Percentiles rank a stretch among this genome's conserved stretches.
These are phyloP conservation scores for Deilephila porcellus DNA, from an alignment of 2,888 invertebrate genomes.

Conservation along the genomic window DNA sequence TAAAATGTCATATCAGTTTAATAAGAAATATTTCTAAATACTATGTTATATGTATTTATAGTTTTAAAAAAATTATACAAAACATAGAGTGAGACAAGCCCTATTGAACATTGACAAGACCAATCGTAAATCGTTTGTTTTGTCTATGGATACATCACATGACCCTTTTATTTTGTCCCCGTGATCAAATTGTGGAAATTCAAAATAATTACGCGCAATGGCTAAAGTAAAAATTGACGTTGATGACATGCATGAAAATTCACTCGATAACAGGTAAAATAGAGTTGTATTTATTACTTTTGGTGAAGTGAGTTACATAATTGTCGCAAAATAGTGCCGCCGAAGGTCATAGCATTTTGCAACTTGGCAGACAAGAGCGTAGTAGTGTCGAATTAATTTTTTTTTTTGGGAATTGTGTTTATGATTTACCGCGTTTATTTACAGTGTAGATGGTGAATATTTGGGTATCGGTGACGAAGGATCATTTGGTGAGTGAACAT, in stretches of 20 bases:
- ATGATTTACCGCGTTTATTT: slow-evolving; percentile 56
- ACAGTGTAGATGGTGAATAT: slow-evolving; percentile 79
- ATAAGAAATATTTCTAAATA: no score
- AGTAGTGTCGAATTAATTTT: slow-evolving; percentile 50
- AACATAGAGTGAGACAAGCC: background rate
- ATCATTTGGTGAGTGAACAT: slow-evolving; percentile 66
- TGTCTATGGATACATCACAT: slow-evolving; percentile 85
- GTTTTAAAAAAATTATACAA: background rate
- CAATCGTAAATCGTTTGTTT: slow-evolving; percentile 36
- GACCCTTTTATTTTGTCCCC: slow-evolving; percentile 89
- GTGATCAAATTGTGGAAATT: slow-evolving; percentile 89
- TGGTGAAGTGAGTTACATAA: slow-evolving; percentile 68
- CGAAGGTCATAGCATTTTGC: slow-evolving; percentile 78
- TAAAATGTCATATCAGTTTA: background rate
- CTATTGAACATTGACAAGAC: slow-evolving; percentile 26
- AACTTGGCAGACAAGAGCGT: slow-evolving; percentile 66
- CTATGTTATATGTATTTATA: background rate
- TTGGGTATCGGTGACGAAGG: slow-evolving; percentile 78
- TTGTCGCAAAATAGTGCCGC: slow-evolving; percentile 56
- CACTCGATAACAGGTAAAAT: slow-evolving; percentile 86
- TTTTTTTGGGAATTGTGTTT: slow-evolving; percentile 47
- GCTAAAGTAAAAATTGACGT: slow-evolving; percentile 83
- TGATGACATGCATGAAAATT: slow-evolving; percentile 85
- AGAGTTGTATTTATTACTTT: slow-evolving; percentile 41
- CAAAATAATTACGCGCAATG: slow-evolving; percentile 85